Evolutionary conservation across 2,113 vertebrate species (phyloP), one percentile per base, ranked within the genome.

Genomic region (Prinia subflava): DNA sequence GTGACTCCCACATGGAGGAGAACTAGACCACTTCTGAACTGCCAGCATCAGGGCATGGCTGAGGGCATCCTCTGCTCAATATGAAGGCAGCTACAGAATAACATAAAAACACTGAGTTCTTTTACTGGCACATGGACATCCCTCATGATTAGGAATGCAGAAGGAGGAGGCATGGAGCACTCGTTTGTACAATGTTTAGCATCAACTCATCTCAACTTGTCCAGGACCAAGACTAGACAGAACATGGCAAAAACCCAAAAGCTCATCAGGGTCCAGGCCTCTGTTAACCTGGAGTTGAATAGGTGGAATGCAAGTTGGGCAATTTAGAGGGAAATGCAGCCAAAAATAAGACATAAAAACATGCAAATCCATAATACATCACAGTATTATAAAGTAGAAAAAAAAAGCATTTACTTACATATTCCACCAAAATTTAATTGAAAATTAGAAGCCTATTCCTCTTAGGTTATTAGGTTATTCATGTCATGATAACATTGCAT

Each of bases 101-200:
- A 64, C n/a, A n/a, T 13, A 35, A 89, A 94, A 92, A 0, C 10
- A 25, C 8, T 24, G 41, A 35, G 10, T 12, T 47, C 13, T 60
- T 16, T 59, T 37, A 15, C n/a, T 56, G 46, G 62, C 73, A 9
- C 7, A 8, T 39, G 5, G 0, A 4, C 1, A 2, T 37, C 25
- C 31, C 30, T 41, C 0, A 0, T 11, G 27, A 56, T 8, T 20
- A 71, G 44, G 35, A 55, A 55, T 7, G 33, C 2, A 60, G 64
- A 39, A 55, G 42, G 27, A 77, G 44, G 30, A 46, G 35, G 39
- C 64, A 67, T 11, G 1, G 0, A 39, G 12, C 28, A 37, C 35
- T 60, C 50, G 4, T 42, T 37, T 4, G 10, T 8, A 70, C 23
- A 56, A 4, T 0, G 0, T 35, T 65, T 42, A 78, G 13, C 56